phyloP scores from a whole-genome alignment of 2,113 vertebrate genomes.

The Ondatra zibethicus region DNA sequence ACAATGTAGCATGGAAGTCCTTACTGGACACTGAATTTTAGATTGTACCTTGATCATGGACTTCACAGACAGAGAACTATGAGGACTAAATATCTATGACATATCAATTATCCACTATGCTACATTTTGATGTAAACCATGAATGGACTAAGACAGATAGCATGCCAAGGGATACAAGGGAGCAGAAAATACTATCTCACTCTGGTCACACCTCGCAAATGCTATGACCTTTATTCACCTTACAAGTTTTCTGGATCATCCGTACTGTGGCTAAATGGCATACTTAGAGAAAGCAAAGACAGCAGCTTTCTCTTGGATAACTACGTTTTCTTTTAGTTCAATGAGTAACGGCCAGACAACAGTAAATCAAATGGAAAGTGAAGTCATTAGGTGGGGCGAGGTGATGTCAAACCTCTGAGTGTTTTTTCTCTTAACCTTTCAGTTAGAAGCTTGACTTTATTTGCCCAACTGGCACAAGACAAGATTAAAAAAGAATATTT shows the following conservation, averaged over 20 bases:
- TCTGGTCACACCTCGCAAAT: slow-evolving; percentile 11
- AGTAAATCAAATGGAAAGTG: slow-evolving; percentile 76
- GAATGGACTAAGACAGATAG: neutral
- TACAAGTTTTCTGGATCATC: slow-evolving; percentile 34
- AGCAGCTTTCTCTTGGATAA: slow-evolving; percentile 14
- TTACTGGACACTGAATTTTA: neutral
- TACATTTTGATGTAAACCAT: neutral
- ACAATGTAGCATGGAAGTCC: neutral
- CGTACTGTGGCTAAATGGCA: neutral
- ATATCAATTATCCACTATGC: neutral
- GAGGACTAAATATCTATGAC: neutral
- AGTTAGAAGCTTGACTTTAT: slow-evolving; percentile 7
- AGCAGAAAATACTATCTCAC: slow-evolving; percentile 15
- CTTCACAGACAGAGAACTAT: neutral
- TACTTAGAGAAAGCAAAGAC: neutral
- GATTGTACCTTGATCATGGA: neutral
- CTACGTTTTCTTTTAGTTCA: slow-evolving; percentile 25
- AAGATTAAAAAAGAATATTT: slow-evolving; percentile 53
- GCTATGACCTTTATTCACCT: slow-evolving; percentile 24
- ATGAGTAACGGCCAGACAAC: slow-evolving; percentile 63
- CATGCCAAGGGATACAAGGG: neutral
- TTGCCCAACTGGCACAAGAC: slow-evolving; percentile 35
- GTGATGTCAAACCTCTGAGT: slow-evolving; percentile 69
- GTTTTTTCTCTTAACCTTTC: slow-evolving; percentile 71
- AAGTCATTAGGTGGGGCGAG: slow-evolving; percentile 75